These are phyloP conservation scores for Eurystomus glaucurus DNA, from an alignment of 2,797 vertebrate genomes.

Conservation along the genomic window DNA sequence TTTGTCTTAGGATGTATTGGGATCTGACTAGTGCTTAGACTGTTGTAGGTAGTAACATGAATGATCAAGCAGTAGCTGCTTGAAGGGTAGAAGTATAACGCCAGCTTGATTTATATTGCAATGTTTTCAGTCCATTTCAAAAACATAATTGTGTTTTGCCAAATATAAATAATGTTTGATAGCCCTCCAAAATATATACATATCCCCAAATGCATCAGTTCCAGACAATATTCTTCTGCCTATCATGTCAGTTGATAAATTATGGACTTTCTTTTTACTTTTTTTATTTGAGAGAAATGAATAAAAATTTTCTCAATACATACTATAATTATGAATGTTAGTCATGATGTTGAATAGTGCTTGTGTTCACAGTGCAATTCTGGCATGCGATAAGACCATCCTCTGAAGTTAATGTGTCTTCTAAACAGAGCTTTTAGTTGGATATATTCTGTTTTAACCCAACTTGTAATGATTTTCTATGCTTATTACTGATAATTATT, in stretches of 20 bases:
- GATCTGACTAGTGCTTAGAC: not conserved
- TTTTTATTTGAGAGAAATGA: not conserved
- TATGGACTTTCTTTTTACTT: not conserved
- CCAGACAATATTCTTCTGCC: not conserved
- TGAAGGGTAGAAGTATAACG: not conserved
- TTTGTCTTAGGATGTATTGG: not conserved
- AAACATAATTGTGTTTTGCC: constrained; percentile 20
- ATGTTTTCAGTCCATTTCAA: not conserved
- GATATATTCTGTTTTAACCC: not conserved
- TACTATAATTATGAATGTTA: constrained; percentile 5
- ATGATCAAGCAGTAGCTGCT: not conserved
- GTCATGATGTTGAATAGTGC: constrained; percentile 4
- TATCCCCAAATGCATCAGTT: not conserved
- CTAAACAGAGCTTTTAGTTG: not conserved
- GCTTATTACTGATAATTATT: not conserved
- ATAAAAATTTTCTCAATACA: not conserved
- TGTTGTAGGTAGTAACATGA: not conserved
- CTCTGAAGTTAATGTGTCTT: not conserved
- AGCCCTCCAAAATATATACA: not conserved
- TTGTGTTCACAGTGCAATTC: not conserved
- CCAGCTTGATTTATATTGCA: not conserved
- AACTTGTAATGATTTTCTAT: not conserved
- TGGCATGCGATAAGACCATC: not conserved
- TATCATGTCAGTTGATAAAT: constrained; percentile 26
- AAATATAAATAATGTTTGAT: constrained; percentile 11